Conservation (phyloP, 1,140 invertebrate genomes). For the Scaptomyza graminum region DNA sequence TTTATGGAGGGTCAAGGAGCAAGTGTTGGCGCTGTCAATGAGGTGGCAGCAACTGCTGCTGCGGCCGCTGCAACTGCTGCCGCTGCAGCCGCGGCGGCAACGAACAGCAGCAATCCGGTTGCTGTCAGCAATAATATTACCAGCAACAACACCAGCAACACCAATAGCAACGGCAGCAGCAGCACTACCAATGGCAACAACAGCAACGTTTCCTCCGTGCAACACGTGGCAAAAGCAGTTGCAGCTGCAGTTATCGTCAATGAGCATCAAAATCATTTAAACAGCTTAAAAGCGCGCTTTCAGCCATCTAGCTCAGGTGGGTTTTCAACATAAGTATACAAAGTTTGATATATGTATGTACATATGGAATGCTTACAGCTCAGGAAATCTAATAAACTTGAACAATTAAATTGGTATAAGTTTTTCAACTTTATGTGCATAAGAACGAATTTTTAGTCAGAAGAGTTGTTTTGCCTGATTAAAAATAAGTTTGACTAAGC, state of each 20-base stretch:
- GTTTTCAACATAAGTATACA: constrained; percentile 10
- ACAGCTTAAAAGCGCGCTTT: constrained; percentile 73
- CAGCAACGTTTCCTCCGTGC: constrained; percentile 61
- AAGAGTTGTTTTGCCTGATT: too few species aligned
- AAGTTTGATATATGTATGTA: too few species aligned
- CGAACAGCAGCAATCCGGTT: constrained; percentile 31
- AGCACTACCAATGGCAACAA: constrained; percentile 39
- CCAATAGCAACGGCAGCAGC: constrained; percentile 23
- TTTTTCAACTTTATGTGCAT: too few species aligned
- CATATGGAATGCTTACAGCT: background rate
- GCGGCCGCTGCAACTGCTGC: constrained; percentile 24
- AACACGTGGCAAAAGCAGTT: constrained; percentile 78
- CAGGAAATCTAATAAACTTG: background rate
- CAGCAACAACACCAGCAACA: constrained; percentile 30
- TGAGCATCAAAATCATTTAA: constrained; percentile 77
- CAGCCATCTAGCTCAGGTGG: constrained; percentile 71
- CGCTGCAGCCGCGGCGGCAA: constrained; percentile 19
- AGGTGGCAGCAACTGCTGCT: constrained; percentile 27
- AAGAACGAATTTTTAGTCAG: too few species aligned
- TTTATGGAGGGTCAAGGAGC: constrained; percentile 62
- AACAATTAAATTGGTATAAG: too few species aligned
- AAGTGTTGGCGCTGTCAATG: constrained; percentile 35
- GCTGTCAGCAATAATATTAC: constrained; percentile 14
- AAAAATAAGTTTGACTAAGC: too few species aligned
- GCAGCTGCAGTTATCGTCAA: constrained; percentile 76